phyloP scores from a whole-genome alignment of 2,888 invertebrate genomes.

The Patella caerulea region DNA sequence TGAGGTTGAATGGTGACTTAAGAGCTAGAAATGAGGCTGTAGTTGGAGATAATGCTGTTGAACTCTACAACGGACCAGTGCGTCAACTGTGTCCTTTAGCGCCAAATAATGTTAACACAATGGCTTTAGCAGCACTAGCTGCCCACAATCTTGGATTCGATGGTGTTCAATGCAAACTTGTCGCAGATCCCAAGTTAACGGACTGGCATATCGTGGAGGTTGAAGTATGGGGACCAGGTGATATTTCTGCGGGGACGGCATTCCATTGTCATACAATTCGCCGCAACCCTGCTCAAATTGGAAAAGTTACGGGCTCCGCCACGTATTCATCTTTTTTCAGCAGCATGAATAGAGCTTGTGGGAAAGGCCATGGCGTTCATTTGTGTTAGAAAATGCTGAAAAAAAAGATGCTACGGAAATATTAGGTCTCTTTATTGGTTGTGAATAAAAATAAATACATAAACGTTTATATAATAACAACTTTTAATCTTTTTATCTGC shows the following conservation, averaged over 20 bases:
- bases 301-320: conserved; percentile 74
- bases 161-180: conserved; percentile 72
- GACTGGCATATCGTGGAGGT: conserved; percentile 75
- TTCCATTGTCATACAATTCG: conserved; percentile 71
- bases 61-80: conserved; percentile 74
- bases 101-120: conserved; percentile 77
- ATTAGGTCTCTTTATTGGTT: too few relatives aligned
- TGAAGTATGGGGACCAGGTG: conserved; percentile 71
- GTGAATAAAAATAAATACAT: too few relatives aligned
- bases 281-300: conserved; percentile 74
- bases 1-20: conserved; percentile 73
- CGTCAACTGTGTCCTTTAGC: conserved; percentile 74
- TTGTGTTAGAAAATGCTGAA: conserved; percentile 46
- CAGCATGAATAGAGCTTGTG: conserved; percentile 69
- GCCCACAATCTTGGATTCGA: conserved; percentile 75
- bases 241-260: conserved; percentile 52
- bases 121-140: conserved; percentile 75
- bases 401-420: too few relatives aligned
- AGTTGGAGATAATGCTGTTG: conserved; percentile 57
- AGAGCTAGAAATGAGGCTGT: conserved; percentile 70
- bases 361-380: conserved; percentile 62
- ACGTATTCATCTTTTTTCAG: conserved; percentile 74
- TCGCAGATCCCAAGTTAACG: conserved; percentile 74
- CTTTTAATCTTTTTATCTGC: too few relatives aligned
- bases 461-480: too few relatives aligned